phyloP scores from a whole-genome alignment of 64 coral and sea anemone species.

The Stylophora pistillata region DNA sequence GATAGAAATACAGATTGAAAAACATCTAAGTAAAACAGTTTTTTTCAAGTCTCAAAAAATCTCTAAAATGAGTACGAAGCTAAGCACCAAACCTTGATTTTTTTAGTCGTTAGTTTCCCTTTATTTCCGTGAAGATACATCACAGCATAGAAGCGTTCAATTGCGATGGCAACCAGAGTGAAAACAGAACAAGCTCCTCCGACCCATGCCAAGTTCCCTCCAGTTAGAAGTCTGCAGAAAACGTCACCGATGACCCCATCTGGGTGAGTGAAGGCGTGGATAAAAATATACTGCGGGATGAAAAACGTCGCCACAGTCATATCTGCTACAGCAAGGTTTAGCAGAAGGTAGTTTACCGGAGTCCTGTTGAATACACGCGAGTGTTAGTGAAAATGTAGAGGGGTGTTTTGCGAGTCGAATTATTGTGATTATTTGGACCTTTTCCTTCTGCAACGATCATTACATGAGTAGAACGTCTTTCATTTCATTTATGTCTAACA shows the following conservation, averaged over 20 bases:
- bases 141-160: constrained; percentile 28
- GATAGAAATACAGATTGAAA: no score
- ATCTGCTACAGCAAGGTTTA: no score
- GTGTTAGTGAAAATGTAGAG: no score
- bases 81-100: neutral
- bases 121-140: neutral
- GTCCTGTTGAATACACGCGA: no score
- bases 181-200: constrained; percentile 22
- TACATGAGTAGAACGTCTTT: no score
- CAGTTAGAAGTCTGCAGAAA: constrained; percentile 12
- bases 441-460: no score
- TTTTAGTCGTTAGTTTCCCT: neutral
- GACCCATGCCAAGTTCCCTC: constrained; percentile 29
- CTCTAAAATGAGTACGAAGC: no score
- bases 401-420: no score
- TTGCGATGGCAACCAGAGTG: constrained; percentile 28
- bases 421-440: no score
- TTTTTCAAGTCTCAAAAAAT: no score
- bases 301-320: constrained; percentile 37
- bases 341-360: constrained; percentile 22
- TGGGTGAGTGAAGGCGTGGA: constrained; percentile 14
- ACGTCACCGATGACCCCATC: neutral
- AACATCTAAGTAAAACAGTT: no score
- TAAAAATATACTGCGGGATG: constrained; percentile 8
- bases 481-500: no score